These are phyloP conservation scores for Tetanocera ferruginea DNA, from an alignment of 2,888 invertebrate species.

Conservation along the genomic window DNA sequence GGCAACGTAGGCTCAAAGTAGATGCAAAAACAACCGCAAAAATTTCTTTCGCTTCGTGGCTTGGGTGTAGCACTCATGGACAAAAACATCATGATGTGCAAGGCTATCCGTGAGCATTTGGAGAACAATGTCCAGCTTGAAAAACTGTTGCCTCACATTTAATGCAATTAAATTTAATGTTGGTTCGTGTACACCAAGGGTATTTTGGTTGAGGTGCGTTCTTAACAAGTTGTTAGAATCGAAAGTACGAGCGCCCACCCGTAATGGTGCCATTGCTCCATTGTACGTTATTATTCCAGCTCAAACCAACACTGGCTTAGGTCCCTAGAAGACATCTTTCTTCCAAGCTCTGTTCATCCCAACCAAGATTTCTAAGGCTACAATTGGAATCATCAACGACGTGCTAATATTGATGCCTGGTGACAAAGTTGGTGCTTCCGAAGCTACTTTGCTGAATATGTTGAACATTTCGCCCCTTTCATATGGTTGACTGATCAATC, in stretches of 20 bases:
- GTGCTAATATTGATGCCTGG: slow-evolving; percentile 93
- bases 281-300: slow-evolving; percentile 97
- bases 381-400: slow-evolving; percentile 99
- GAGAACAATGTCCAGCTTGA: slow-evolving; percentile 95
- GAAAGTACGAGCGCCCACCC: slow-evolving; percentile 98
- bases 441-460: too few relatives aligned
- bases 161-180: slow-evolving; percentile 96
- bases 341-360: slow-evolving; percentile 99
- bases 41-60: slow-evolving; percentile 91
- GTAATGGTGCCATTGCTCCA: slow-evolving; percentile 97
- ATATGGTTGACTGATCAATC: slow-evolving; percentile 95
- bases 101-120: slow-evolving; percentile 97
- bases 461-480: slow-evolving; percentile 99
- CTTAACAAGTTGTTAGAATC: slow-evolving; percentile 93
- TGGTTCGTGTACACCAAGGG: slow-evolving; percentile 98
- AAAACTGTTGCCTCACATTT: slow-evolving; percentile 94
- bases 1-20: slow-evolving; percentile 99
- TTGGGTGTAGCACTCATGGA: slow-evolving; percentile 96
- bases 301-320: slow-evolving; percentile 98
- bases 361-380: slow-evolving; percentile 99
- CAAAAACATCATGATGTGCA: slow-evolving; percentile 99
- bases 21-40: slow-evolving; percentile 99
- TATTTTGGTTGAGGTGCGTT: slow-evolving; percentile 91
- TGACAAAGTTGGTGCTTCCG: slow-evolving; percentile 98
- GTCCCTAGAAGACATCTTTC: slow-evolving; percentile 99